Evolutionary conservation across 2,113 vertebrate species (phyloP).

Genomic region (Prunella himalayana): DNA sequence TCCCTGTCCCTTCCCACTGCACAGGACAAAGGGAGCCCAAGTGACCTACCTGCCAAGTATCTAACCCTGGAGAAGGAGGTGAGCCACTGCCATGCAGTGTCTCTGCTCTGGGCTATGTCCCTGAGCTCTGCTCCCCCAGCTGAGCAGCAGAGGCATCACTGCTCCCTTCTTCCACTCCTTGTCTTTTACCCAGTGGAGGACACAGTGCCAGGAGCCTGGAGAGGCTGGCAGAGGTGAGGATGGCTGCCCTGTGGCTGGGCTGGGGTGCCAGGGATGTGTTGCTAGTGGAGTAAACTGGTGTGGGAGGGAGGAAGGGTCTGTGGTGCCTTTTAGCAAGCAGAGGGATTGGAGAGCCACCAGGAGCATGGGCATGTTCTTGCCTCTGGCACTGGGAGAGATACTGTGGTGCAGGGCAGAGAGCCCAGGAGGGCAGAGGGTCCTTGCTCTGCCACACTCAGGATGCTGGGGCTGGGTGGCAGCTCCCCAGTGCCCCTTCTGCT

Average conservation of each 20-base stretch:
- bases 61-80: not conserved
- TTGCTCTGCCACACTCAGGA: accelerated
- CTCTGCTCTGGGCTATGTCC: not conserved
- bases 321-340: not conserved
- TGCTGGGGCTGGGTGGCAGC: not conserved
- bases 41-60: not conserved
- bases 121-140: too few relatives aligned
- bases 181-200: not conserved
- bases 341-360: not conserved
- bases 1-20: not conserved
- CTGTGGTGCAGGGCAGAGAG: not conserved
- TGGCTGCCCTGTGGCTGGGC: not conserved
- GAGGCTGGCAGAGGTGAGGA: not conserved
- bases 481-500: not conserved
- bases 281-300: not conserved
- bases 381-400: not conserved
- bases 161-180: not conserved
- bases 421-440: not conserved
- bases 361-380: accelerated
- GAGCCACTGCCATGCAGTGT: accelerated
- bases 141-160: not conserved
- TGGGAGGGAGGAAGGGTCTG: not conserved
- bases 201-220: not conserved
- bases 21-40: not conserved
- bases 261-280: not conserved